phyloP scores from a whole-genome alignment of 2,888 invertebrate genomes.

The Drosophila ustulata region DNA sequence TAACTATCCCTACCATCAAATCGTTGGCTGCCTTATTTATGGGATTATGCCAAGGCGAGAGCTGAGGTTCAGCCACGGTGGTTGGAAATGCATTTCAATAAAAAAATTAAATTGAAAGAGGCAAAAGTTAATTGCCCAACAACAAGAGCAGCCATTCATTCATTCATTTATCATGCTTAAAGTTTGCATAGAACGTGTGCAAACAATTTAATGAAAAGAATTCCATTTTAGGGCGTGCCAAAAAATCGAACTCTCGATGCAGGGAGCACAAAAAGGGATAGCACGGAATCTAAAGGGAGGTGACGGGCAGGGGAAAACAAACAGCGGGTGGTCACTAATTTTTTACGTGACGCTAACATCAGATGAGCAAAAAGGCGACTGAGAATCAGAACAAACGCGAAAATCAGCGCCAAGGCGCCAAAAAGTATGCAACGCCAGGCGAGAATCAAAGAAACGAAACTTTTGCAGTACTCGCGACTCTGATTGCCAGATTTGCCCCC shows the following conservation, averaged over 20 bases:
- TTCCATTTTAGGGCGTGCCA: slow-evolving; percentile 70
- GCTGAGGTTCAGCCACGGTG: slow-evolving; percentile 47
- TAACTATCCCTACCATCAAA: slow-evolving; percentile 41
- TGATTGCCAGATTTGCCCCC: slow-evolving; percentile 42
- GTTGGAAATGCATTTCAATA: slow-evolving; percentile 74
- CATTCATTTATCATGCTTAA: slow-evolving; percentile 81
- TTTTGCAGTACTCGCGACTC: slow-evolving; percentile 34
- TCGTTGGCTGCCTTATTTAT: slow-evolving; percentile 69
- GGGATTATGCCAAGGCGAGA: slow-evolving; percentile 28
- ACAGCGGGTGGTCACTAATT: slow-evolving; percentile 77
- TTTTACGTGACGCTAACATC: slow-evolving; percentile 71
- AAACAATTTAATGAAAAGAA: slow-evolving; percentile 69
- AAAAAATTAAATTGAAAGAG: slow-evolving; percentile 53
- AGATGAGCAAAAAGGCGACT: slow-evolving; percentile 31
- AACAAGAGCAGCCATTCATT: slow-evolving; percentile 42
- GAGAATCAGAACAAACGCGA: slow-evolving; percentile 44
- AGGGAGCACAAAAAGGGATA: slow-evolving; percentile 9
- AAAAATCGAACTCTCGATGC: slow-evolving; percentile 32
- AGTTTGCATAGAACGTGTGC: slow-evolving; percentile 74
- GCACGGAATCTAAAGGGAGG: background rate
- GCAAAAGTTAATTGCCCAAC: slow-evolving; percentile 74
- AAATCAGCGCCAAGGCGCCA: slow-evolving; percentile 72
- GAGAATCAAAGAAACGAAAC: slow-evolving; percentile 66
- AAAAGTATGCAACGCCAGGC: slow-evolving; percentile 66
- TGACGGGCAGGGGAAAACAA: slow-evolving; percentile 30